These are phyloP conservation scores for Phengaris arion DNA, from an alignment of 2,888 invertebrate species.

Conservation along the genomic window DNA sequence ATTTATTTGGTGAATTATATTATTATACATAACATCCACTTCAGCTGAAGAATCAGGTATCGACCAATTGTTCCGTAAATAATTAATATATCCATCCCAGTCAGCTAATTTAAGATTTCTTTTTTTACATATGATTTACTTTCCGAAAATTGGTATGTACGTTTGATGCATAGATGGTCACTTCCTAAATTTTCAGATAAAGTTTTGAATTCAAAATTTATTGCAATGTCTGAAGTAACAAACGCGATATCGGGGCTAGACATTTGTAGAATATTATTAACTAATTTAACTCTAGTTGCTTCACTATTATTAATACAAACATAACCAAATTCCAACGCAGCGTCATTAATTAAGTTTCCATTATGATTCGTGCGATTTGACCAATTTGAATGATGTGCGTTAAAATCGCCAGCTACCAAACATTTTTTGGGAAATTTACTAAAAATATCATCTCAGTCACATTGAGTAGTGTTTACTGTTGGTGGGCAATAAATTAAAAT, in stretches of 20 bases:
- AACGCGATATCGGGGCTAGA: slow-evolving; percentile 41
- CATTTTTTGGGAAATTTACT: slow-evolving; percentile 31
- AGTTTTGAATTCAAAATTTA: no score
- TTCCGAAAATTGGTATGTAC: no score
- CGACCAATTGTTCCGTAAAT: no score
- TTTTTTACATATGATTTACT: no score
- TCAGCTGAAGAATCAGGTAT: no score
- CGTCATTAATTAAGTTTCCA: slow-evolving; percentile 40
- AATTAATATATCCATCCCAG: no score
- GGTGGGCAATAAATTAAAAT: slow-evolving; percentile 41
- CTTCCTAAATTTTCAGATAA: no score
- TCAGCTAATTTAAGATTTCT: no score
- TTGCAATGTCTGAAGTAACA: no score
- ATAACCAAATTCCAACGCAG: slow-evolving; percentile 34
- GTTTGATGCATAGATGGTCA: no score
- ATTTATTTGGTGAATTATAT: no score
- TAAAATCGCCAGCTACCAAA: slow-evolving; percentile 41
- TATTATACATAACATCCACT: no score
- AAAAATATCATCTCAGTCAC: slow-evolving; percentile 42
- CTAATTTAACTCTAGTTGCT: slow-evolving; percentile 37
- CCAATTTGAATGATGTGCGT: slow-evolving; percentile 43
- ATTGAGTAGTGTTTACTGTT: slow-evolving; percentile 28
- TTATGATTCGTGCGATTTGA: slow-evolving; percentile 40
- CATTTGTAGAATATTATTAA: slow-evolving; percentile 36
- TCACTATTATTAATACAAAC: slow-evolving; percentile 36